Base-by-base conservation (phyloP, 2,797 vertebrate genomes). In the Lophotriccus pileatus region DNA sequence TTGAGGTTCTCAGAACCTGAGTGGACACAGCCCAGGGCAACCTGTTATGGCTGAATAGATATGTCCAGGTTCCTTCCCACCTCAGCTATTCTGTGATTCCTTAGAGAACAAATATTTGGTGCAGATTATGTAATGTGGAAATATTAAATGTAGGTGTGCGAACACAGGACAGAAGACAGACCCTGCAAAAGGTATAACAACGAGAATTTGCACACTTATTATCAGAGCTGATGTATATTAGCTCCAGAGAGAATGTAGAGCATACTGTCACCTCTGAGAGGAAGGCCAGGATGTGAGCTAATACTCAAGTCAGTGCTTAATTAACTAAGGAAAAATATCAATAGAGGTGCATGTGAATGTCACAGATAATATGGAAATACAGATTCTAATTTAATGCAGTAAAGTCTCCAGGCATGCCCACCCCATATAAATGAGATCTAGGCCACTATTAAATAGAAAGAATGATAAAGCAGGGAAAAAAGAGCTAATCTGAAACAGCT, bases 311-410 rank as follows among this genome's bases (percentile, higher is more conserved):
- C 87, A 91, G 46, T 92, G 87, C 93, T 95, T 97, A 97, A 97
- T 97, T 97, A 96, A 97, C 93, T 82, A 96, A 86, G 87, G 93
- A 93, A 87, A 96, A 96, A 95, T 96, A 97, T 95, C 96, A 94
- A 95, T 96, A 96, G 87, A 91, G 73, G 92, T 96, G 81, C 87
- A 95, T 87, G 79, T 95, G 94, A 97, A 97, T 96, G 96, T 96
- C 95, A 95, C 88, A 92, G 93, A 96, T 96, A 96, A 96, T 95
- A 94, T 84, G 91, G 91, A 97, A 97, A 96, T 96, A 92, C 87
- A 64, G 53, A 89, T 94, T 94, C 95, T 96, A 94, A 95, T 96
- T 95, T 96, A 96, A 96, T 96, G 76, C 87, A 83, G 76, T 56
- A 76, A 87, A 84, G 74, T 96, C 94, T 96, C 94, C 63, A 92